phyloP scores from a whole-genome alignment of 1,140 invertebrate genomes.

The Euglossa dilemma region DNA sequence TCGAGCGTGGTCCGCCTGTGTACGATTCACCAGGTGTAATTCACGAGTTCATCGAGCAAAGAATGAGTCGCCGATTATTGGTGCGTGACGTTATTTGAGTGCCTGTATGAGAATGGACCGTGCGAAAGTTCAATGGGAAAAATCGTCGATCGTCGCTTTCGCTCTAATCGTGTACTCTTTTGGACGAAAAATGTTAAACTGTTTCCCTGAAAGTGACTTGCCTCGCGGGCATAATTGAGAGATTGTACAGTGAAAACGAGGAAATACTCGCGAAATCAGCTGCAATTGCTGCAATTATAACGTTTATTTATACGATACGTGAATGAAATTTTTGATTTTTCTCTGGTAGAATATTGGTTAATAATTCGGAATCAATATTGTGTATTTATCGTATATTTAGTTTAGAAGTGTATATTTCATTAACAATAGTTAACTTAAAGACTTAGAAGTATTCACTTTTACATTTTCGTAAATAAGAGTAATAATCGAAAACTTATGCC shows the following conservation, averaged over 20 bases:
- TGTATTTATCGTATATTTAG: too few species aligned
- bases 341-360: too few species aligned
- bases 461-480: too few species aligned
- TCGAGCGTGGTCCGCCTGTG: too few species aligned
- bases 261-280: background rate
- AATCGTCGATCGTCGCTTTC: constrained; percentile 1
- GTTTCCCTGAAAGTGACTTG: background rate
- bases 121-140: constrained; percentile 1
- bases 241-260: background rate
- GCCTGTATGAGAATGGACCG: background rate
- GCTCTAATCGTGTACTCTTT: background rate
- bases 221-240: background rate
- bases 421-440: too few species aligned
- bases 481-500: background rate
- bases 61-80: constrained; percentile 6
- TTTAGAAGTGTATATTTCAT: too few species aligned
- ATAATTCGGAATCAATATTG: too few species aligned
- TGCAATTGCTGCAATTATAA: background rate
- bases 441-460: too few species aligned
- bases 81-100: constrained; percentile 14
- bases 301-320: background rate
- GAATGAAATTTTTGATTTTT: too few species aligned
- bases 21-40: background rate
- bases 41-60: background rate
- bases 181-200: background rate